These are phyloP conservation scores for Sialia sialis DNA, from an alignment of 2,113 vertebrate species.

Conservation along the genomic window DNA sequence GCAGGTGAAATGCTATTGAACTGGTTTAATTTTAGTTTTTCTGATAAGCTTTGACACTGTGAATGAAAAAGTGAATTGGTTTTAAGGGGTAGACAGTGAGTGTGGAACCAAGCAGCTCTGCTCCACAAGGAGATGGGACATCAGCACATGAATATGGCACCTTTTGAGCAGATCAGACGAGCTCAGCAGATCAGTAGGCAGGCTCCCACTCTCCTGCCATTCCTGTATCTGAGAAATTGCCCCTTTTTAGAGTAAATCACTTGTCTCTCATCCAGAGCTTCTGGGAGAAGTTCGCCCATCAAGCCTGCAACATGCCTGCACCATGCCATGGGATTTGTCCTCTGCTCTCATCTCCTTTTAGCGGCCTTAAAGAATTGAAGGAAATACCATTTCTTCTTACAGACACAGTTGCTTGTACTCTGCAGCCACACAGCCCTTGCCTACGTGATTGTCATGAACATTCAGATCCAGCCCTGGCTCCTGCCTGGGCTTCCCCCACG, in stretches of 20 bases:
- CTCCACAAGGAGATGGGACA: not conserved
- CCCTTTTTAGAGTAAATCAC: not conserved
- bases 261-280: not conserved
- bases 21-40: not conserved
- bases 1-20: not conserved
- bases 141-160: too few relatives aligned
- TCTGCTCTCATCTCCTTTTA: not conserved
- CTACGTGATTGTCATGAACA: not conserved
- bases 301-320: not conserved
- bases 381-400: not conserved
- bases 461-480: not conserved
- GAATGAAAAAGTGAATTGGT: not conserved
- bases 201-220: not conserved
- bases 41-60: not conserved
- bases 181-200: not conserved
- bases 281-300: not conserved
- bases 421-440: not conserved
- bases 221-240: not conserved
- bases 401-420: not conserved
- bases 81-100: not conserved
- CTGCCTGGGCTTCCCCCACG: not conserved
- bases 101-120: not conserved
- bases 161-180: not conserved
- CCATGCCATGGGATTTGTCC: rapidly evolving
- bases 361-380: not conserved